Evolutionary conservation across 2,888 invertebrate genomes (phyloP).

Genomic region (Euzetes globulus): DNA sequence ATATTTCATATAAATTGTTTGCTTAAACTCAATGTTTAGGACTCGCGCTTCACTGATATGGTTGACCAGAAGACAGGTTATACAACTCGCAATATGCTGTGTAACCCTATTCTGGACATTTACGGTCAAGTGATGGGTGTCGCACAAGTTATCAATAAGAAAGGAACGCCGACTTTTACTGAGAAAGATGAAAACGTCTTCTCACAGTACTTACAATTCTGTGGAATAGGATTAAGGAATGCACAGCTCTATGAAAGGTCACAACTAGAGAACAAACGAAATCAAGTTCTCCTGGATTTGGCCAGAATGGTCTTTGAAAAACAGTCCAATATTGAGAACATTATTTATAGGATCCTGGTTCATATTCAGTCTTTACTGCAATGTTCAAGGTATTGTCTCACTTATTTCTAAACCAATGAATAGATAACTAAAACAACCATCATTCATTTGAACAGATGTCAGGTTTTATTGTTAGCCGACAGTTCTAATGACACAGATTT

Average conservation of each 20-base stretch:
- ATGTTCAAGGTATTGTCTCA: constrained; percentile 67
- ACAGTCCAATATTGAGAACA: constrained; percentile 90
- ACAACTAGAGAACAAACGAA: constrained; percentile 86
- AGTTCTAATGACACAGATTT: background rate
- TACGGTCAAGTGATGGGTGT: constrained; percentile 92
- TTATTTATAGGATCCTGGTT: constrained; percentile 82
- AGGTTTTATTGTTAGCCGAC: constrained; percentile 10
- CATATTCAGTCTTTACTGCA: constrained; percentile 89
- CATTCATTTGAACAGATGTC: background rate
- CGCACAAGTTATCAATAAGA: constrained; percentile 69
- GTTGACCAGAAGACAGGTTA: constrained; percentile 89
- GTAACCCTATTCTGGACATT: constrained; percentile 92
- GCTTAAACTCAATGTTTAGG: constrained; percentile 52
- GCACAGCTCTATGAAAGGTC: constrained; percentile 94
- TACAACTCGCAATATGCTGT: constrained; percentile 79
- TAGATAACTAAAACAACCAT: background rate
- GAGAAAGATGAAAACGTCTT: constrained; percentile 78
- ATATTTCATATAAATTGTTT: constrained; percentile 21
- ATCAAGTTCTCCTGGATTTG: constrained; percentile 84
- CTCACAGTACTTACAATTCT: constrained; percentile 86
- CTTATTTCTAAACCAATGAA: background rate
- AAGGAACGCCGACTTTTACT: constrained; percentile 52
- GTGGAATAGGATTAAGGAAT: constrained; percentile 88
- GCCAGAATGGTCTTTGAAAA: constrained; percentile 96
- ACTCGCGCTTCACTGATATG: constrained; percentile 82